Evolutionary conservation across 2,113 vertebrate genomes (phyloP), one percentile per base, ranked within the genome.

Genomic region (Meleagris gallopavo): DNA sequence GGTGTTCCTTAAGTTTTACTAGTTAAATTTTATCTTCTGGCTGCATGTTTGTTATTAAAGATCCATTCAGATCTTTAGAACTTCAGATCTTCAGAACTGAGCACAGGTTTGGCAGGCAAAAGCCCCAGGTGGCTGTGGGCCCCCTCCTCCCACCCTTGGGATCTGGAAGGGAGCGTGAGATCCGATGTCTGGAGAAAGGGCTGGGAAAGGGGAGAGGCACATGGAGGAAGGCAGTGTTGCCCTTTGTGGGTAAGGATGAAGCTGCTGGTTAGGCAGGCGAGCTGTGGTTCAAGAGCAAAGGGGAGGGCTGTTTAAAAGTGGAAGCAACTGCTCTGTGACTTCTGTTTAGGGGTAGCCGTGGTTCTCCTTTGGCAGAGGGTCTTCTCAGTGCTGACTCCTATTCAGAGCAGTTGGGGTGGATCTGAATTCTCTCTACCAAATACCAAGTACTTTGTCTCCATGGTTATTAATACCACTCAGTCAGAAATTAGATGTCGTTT

Each of bases 381-480:
- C 13, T 40, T 65, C 24, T 64, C 21, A 61, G 32, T 38, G 13
- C 1, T 52, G 61, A 46, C 57, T 80, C 57, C 45, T 52, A 34
- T 29, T 78, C 19, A 13, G 40, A n/a, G 54, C 11, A 54, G 38
- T 54, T 58, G 32, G 34, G 27, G 27, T 30, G 46, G 52, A 78
- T 48, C 32, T 36, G 61, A 81, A 65, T 29, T 72, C 76, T 40
- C 61, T 18, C 8, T n/a, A 29, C 25, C 46, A 64, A 86, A 75
- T 41, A 64, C 0, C 0, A 5, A 14, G 57, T 60, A 10, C 62
- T 54, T 89, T 79, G 72, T 84, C 43, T 50, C 66, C 57, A 21
- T 46, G 61, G 70, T 60, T 90, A 55, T 90, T 86, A 88, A 93
- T 30, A 88, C 71, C 30, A 67, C 72, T 78, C 54, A 89, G 66